phyloP scores from a whole-genome alignment of 1,140 invertebrate genomes.

The Elymnias hypermnestra region DNA sequence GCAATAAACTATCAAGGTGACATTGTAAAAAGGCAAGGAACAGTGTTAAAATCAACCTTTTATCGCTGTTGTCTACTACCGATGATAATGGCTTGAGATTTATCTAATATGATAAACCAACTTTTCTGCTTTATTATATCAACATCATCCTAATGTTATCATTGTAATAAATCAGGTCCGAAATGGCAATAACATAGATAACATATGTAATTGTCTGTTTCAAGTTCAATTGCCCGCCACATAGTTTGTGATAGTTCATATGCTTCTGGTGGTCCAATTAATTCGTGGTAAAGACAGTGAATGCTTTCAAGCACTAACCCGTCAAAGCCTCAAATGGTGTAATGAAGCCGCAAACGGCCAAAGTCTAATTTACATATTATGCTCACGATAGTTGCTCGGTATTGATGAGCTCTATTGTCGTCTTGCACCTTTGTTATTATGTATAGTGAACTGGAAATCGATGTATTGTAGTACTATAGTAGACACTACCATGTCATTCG shows the following conservation, averaged over 20 bases:
- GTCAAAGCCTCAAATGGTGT: conserved; percentile 6
- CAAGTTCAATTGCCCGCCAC: neutral
- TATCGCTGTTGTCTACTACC: no score
- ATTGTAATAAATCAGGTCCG: no score
- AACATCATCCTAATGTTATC: no score
- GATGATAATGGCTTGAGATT: no score
- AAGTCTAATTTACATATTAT: conserved; percentile 5
- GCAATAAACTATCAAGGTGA: no score
- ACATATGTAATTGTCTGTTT: conserved; percentile 2
- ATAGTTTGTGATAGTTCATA: conserved; percentile 2
- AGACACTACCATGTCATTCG: no score
- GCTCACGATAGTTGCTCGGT: neutral
- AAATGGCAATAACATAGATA: neutral
- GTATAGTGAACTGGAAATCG: no score
- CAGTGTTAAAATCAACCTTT: no score
- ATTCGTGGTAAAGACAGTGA: neutral
- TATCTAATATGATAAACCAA: no score
- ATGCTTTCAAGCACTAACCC: neutral
- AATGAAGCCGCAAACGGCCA: conserved; percentile 4
- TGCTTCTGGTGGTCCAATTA: neutral
- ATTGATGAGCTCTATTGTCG: neutral
- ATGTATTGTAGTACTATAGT: no score
- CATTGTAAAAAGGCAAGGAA: no score
- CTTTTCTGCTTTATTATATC: no score
- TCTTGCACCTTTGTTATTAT: neutral